Evolutionary conservation across 2,797 vertebrate genomes (phyloP).

Genomic region (Brachymystax lenok): DNA sequence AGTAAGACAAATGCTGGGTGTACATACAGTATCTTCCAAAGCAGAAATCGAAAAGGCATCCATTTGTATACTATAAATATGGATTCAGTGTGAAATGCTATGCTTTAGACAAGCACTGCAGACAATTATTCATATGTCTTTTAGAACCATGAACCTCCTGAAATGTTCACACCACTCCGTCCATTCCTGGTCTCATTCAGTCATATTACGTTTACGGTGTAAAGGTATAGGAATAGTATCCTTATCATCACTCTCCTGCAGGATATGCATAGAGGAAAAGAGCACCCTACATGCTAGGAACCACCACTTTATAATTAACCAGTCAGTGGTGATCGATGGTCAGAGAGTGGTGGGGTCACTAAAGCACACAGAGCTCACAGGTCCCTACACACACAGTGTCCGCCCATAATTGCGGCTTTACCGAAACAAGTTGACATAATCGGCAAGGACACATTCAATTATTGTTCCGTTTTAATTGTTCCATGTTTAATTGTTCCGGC

Average conservation of each 20-base stretch:
- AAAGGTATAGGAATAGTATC: not conserved
- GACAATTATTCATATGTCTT: not conserved
- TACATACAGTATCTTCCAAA: too few relatives aligned
- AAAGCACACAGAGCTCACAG: not conserved
- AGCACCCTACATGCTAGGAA: not conserved
- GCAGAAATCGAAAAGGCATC: too few relatives aligned
- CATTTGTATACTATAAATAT: too few relatives aligned
- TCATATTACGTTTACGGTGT: not conserved
- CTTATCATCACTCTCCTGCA: not conserved
- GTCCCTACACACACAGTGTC: not conserved
- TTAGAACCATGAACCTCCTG: not conserved
- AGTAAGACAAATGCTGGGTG: too few relatives aligned
- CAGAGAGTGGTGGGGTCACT: not conserved
- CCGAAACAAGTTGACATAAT: not conserved
- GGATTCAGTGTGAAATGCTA: too few relatives aligned
- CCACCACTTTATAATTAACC: not conserved
- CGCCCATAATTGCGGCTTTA: not conserved
- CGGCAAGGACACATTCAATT: not conserved
- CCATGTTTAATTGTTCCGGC: not conserved
- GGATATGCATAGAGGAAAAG: constrained; percentile 1
- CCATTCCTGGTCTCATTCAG: not conserved
- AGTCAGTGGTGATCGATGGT: constrained; percentile 2
- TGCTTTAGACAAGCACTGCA: not conserved
- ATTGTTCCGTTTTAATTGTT: not conserved
- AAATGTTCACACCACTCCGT: not conserved